Base-by-base conservation (phyloP, 1,140 invertebrate genomes). In the Hestina assimilis region DNA sequence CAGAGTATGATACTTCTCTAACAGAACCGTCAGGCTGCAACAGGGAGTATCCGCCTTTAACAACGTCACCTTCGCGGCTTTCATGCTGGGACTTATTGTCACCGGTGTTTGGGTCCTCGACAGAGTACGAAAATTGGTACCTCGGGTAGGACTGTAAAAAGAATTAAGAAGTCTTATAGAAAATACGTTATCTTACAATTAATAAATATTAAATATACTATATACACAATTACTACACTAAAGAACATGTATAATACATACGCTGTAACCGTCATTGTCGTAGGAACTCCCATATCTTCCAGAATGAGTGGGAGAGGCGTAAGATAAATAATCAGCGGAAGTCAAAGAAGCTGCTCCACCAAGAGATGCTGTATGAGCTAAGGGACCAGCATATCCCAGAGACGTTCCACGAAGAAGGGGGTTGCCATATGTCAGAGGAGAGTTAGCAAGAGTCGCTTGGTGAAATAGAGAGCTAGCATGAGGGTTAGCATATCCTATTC, bases 1-100 rank as follows among this genome's bases (percentile, higher is more conserved):
- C 84, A 41, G 79, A 66, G 74, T 87, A 87, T 4, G 71, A 69
- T 4, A 87, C 81, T 61, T 84, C 82, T 52, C 79, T 78, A 73
- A 75, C 72, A 9, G 83, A 72, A 28, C 80, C 85, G 59, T 88
- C 81, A 20, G 78, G 76, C 53, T 84, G 86, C 56, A 92, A 88
- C 5, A 92, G 70, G 2, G 89, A 90, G 75, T 92, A 92, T 55
- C 89, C 90, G 1, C 92, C 92, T 59, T 90, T 89, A 9, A 92
- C 91, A 4, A 91, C 66, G 54, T 92, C 91, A 6, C 91, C 91
- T 46, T 90, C 83, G 8, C 89, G 80, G 41, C 45, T 72, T 68
- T 90, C 89, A 23, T 89, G 79, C 55, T 89, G 87, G 19, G 80
- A 71, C 63, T 90, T 90, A 59, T 86, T 79, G 66, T 90, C 89